phyloP scores from a whole-genome alignment of 2,113 vertebrate species.

The Recurvirostra avosetta region DNA sequence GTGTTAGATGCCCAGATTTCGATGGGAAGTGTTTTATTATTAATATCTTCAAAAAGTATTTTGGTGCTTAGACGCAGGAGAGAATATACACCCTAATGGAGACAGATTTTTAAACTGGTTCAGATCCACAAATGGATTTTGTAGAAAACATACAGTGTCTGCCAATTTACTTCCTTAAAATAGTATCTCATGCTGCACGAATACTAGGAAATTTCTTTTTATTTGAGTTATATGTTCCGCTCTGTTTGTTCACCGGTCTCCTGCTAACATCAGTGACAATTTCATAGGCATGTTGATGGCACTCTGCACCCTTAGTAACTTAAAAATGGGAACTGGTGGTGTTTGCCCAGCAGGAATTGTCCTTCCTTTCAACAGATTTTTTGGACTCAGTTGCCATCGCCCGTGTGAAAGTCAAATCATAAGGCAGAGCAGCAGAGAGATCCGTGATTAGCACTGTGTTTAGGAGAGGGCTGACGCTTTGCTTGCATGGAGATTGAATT shows the following conservation, averaged over 20 bases:
- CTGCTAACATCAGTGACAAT: not conserved
- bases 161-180: not conserved
- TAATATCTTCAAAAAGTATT: not conserved
- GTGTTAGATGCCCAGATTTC: not conserved
- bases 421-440: not conserved
- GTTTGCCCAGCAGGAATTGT: not conserved
- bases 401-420: not conserved
- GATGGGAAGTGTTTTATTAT: not conserved
- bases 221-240: not conserved
- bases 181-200: not conserved
- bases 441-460: not conserved
- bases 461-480: not conserved
- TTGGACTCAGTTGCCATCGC: not conserved
- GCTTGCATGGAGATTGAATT: not conserved
- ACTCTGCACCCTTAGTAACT: not conserved
- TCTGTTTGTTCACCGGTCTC: not conserved
- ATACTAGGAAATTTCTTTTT: not conserved
- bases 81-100: not conserved
- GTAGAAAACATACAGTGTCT: not conserved
- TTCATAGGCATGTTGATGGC: not conserved
- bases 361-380: not conserved
- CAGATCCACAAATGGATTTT: not conserved
- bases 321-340: not conserved
- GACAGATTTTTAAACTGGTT: not conserved
- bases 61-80: not conserved